Percentiles rank a stretch among this genome's conserved stretches.
These are phyloP conservation scores for Upupa epops DNA, from an alignment of 2,113 vertebrate genomes.

Conservation along the genomic window DNA sequence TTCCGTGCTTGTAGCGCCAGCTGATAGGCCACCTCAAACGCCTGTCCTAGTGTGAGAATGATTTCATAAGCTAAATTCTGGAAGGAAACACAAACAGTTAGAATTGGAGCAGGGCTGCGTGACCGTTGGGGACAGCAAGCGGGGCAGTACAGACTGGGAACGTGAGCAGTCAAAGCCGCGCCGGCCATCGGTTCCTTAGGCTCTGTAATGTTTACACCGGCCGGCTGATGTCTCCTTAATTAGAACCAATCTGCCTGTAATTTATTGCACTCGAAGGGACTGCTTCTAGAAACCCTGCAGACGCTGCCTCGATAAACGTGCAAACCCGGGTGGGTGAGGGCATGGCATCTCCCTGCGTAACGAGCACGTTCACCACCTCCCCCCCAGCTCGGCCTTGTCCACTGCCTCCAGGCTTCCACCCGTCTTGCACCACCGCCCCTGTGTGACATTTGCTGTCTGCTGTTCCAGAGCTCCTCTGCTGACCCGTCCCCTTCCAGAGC, in stretches of 20 bases:
- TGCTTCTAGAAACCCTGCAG: slow-evolving; percentile 14
- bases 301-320: neutral
- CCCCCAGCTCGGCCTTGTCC: neutral
- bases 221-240: slow-evolving; percentile 25
- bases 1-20: slow-evolving; percentile 96
- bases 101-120: neutral
- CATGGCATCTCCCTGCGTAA: neutral
- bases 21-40: slow-evolving; percentile 98
- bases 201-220: slow-evolving; percentile 36
- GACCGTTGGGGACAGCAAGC: neutral
- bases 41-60: slow-evolving; percentile 97
- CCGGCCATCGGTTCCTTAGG: neutral
- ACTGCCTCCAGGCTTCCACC: neutral
- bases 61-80: slow-evolving; percentile 99
- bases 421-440: neutral
- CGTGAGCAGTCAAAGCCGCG: neutral
- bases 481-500: neutral
- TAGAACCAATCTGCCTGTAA: slow-evolving; percentile 38
- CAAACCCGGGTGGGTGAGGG: neutral
- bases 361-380: neutral
- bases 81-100: slow-evolving; percentile 39
- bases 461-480: neutral
- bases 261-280: slow-evolving; percentile 36
- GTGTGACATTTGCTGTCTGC: neutral
- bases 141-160: neutral